phyloP scores from a whole-genome alignment of 2,888 invertebrate genomes.

The Helicoverpa assulta region DNA sequence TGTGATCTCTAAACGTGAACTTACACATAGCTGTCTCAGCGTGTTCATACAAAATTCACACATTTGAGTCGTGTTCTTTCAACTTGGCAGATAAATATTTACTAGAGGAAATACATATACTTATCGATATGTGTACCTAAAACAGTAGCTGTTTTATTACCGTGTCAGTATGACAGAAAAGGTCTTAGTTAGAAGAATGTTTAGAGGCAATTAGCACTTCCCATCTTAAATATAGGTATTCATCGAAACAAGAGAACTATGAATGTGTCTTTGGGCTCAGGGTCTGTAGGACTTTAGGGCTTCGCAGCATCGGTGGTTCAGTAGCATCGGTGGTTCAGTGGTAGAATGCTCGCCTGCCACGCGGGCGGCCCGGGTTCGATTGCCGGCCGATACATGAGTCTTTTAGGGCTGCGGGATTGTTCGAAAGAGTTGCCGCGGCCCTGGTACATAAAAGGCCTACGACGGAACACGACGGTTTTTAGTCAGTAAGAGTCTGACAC shows the following conservation, averaged over 20 bases:
- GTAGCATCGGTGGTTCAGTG: slow-evolving; percentile 87
- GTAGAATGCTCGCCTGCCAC: slow-evolving; percentile 91
- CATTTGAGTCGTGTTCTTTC: slow-evolving; percentile 14
- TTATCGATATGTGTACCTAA: neutral
- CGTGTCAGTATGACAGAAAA: neutral
- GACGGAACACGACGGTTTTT: too few relatives aligned
- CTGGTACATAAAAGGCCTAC: too few relatives aligned
- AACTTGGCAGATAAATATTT: slow-evolving; percentile 28
- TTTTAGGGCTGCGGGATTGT: too few relatives aligned
- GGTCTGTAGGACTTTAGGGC: too few relatives aligned
- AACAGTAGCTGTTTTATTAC: slow-evolving; percentile 3
- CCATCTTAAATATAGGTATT: neutral
- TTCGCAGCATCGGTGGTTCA: too few relatives aligned
- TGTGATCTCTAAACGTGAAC: neutral
- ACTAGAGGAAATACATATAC: neutral
- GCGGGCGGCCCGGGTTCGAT: slow-evolving; percentile 91
- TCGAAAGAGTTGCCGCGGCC: too few relatives aligned
- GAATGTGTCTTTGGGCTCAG: too few relatives aligned
- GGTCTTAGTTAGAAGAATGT: neutral
- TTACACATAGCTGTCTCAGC: too few relatives aligned
- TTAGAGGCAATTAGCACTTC: neutral
- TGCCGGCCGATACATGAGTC: slow-evolving; percentile 88
- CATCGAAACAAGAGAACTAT: neutral
- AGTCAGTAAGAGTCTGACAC: too few relatives aligned
- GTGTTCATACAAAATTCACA: slow-evolving; percentile 34